phyloP scores from a whole-genome alignment of 64 coral and sea anemone genomes.

The Stichodactyla mertensii region DNA sequence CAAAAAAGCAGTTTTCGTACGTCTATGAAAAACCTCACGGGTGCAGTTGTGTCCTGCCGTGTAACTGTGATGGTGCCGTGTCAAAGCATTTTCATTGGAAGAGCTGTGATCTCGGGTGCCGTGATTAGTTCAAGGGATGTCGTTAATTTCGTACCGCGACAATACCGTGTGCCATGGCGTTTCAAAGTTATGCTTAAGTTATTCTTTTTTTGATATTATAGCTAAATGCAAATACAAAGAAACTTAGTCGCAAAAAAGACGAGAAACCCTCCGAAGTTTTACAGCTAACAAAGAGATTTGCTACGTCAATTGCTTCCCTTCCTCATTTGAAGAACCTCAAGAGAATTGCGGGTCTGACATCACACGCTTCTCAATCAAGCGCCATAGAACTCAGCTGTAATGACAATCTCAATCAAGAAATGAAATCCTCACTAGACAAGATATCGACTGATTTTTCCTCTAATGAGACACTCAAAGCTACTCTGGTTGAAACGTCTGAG shows the following conservation, averaged over 20 bases:
- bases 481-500: background rate
- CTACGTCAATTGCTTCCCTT: constrained; percentile 14
- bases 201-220: background rate
- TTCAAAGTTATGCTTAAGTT: too few species aligned
- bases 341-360: background rate
- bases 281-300: background rate
- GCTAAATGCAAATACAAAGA: constrained; percentile 27
- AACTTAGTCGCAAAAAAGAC: constrained; percentile 16
- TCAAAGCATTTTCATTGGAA: too few species aligned
- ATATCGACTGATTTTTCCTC: background rate
- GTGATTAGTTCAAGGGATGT: too few species aligned
- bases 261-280: background rate
- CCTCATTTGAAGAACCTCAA: background rate
- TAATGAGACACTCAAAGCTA: constrained; percentile 7
- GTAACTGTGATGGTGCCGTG: too few species aligned
- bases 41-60: too few species aligned
- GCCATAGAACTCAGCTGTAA: background rate
- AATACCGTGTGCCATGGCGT: too few species aligned
- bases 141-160: too few species aligned
- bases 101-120: too few species aligned
- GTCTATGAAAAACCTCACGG: too few species aligned
- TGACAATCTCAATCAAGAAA: background rate
- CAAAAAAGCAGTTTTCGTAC: too few species aligned
- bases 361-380: background rate
- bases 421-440: background rate